Conservation (phyloP, 2,888 invertebrate species). For the Pollenia angustigena region DNA sequence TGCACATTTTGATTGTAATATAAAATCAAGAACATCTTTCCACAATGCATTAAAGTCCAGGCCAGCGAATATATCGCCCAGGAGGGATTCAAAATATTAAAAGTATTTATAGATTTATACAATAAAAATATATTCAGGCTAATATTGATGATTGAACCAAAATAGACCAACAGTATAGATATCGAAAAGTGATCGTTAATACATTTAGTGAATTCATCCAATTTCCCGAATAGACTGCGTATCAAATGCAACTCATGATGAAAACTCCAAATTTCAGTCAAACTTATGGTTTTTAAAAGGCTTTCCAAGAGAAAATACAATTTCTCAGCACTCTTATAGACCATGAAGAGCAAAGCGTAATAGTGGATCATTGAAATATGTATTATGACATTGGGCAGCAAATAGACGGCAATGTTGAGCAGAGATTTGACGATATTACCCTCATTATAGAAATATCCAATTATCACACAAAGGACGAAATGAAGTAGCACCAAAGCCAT, state of each 20-base stretch:
- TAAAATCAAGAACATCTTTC: slow-evolving; percentile 76
- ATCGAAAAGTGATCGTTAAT: slow-evolving; percentile 74
- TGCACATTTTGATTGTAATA: slow-evolving; percentile 75
- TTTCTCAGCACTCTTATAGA: slow-evolving; percentile 67
- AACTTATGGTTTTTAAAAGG: slow-evolving; percentile 54
- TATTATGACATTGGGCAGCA: slow-evolving; percentile 75
- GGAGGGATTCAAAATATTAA: slow-evolving; percentile 19
- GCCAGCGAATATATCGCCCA: slow-evolving; percentile 68
- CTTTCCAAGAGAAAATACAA: slow-evolving; percentile 60
- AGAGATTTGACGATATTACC: slow-evolving; percentile 22
- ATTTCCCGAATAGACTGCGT: slow-evolving; percentile 70
- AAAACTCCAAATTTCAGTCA: slow-evolving; percentile 32
- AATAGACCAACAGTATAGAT: slow-evolving; percentile 74
- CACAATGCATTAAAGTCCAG: slow-evolving; percentile 75
- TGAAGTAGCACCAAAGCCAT: slow-evolving; percentile 69
- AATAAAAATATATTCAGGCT: slow-evolving; percentile 76
- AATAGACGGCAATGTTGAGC: slow-evolving; percentile 68
- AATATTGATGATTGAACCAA: slow-evolving; percentile 75
- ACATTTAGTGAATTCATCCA: slow-evolving; percentile 74
- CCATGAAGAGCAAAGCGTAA: slow-evolving; percentile 73
- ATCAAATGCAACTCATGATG: slow-evolving; percentile 63
- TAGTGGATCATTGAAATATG: slow-evolving; percentile 76
- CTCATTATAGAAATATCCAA: slow-evolving; percentile 70
- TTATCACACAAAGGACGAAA: slow-evolving; percentile 24
- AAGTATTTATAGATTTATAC: slow-evolving; percentile 74